phyloP scores from a whole-genome alignment of 35 echinoderm and acorn worm species.

The Acanthaster planci region DNA sequence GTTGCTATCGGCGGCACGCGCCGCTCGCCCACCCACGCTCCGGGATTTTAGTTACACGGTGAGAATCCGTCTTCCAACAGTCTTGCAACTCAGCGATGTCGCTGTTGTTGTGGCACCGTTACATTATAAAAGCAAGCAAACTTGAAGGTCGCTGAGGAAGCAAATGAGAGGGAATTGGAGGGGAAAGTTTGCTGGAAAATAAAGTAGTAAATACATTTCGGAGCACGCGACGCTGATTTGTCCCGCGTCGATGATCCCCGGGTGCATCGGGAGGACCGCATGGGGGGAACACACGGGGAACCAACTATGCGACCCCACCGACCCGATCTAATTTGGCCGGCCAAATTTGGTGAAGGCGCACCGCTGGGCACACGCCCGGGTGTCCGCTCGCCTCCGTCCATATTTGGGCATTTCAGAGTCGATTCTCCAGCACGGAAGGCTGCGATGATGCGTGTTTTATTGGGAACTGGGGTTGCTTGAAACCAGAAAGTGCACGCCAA shows the following conservation, averaged over 20 bases:
- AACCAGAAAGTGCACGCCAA: not conserved
- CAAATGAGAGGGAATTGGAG: not conserved
- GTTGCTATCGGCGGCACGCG: not conserved
- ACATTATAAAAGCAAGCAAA: slow-evolving; percentile 23
- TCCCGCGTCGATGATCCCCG: not conserved
- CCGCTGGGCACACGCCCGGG: slow-evolving; percentile 12
- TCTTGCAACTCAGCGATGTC: not conserved
- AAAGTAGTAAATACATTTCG: not conserved
- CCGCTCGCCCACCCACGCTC: slow-evolving; percentile 19
- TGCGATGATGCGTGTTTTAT: not conserved
- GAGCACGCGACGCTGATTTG: slow-evolving; percentile 25
- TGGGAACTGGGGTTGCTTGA: no score
- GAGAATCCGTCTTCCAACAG: not conserved
- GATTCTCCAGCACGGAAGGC: not conserved
- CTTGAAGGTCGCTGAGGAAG: not conserved
- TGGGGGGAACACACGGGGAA: not conserved
- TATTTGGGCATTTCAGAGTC: slow-evolving; percentile 14
- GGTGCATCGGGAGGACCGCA: not conserved
- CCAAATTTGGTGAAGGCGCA: slow-evolving; percentile 19
- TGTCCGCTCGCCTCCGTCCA: slow-evolving; percentile 6
- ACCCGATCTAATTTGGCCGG: slow-evolving; percentile 22
- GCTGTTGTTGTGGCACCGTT: not conserved
- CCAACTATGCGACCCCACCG: slow-evolving; percentile 27
- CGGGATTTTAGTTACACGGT: not conserved
- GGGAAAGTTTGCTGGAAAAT: not conserved